phyloP scores from a whole-genome alignment of 1,140 invertebrate species.

The Calephelis nemesis region DNA sequence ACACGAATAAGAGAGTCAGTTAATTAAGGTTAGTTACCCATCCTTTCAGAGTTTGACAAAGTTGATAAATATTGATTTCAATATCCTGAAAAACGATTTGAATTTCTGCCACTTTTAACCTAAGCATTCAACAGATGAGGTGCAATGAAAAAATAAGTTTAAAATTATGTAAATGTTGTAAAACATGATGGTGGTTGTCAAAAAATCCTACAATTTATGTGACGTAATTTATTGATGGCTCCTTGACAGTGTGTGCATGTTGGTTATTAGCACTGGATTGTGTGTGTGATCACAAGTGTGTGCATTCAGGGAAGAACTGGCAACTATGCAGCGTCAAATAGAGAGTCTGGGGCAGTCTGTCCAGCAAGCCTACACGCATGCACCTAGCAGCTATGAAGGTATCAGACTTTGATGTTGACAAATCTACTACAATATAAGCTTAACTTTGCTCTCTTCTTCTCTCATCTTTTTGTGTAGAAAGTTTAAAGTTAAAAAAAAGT shows the following conservation, averaged over 20 bases:
- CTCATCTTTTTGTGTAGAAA: too few relatives aligned
- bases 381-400: conserved; percentile 68
- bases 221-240: background rate
- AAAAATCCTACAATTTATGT: background rate
- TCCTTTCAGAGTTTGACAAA: too few relatives aligned
- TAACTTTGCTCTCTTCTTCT: background rate
- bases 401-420: conserved; percentile 21
- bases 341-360: conserved; percentile 57
- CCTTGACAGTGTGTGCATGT: conserved; percentile 24
- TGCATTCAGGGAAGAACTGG: conserved; percentile 77
- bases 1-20: background rate
- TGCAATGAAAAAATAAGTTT: too few relatives aligned
- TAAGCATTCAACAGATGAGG: too few relatives aligned
- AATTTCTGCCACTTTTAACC: too few relatives aligned
- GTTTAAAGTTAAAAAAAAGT: too few relatives aligned
- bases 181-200: background rate
- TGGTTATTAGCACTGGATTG: conserved; percentile 45
- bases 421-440: background rate
- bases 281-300: conserved; percentile 62
- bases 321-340: conserved; percentile 79
- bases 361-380: conserved; percentile 43
- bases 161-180: too few relatives aligned
- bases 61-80: too few relatives aligned
- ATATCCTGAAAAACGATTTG: too few relatives aligned
- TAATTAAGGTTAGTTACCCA: too few relatives aligned